These are phyloP conservation scores for Melanostoma scalare DNA, from an alignment of 2,888 invertebrate species.

Conservation along the genomic window DNA sequence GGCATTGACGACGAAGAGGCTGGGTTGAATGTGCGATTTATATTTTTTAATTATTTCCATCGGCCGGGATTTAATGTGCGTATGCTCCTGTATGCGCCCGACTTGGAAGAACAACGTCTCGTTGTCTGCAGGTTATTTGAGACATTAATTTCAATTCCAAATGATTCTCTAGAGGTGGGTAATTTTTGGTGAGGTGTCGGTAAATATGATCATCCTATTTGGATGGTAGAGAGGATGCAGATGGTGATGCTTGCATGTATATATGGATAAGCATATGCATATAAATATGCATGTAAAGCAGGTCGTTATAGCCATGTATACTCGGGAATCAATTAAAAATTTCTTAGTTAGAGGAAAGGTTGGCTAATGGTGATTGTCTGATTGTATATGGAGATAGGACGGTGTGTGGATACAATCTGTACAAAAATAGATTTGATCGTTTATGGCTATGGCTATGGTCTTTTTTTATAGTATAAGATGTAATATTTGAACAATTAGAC, in stretches of 20 bases:
- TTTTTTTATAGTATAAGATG: too few species aligned
- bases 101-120: not conserved
- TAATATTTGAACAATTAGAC: too few species aligned
- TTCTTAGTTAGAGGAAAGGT: conserved; percentile 31
- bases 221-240: conserved; percentile 32
- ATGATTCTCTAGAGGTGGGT: conserved; percentile 67
- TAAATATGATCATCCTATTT: conserved; percentile 70
- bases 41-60: conserved; percentile 73
- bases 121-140: conserved; percentile 68
- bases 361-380: conserved; percentile 42
- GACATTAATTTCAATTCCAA: conserved; percentile 72
- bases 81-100: conserved; percentile 60
- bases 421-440: too few species aligned
- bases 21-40: conserved; percentile 71
- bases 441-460: too few species aligned
- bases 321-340: conserved; percentile 60
- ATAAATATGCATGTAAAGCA: conserved; percentile 20
- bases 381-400: conserved; percentile 30
- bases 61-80: conserved; percentile 59
- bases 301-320: conserved; percentile 42
- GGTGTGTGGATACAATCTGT: not conserved
- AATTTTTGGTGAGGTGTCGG: conserved; percentile 69
- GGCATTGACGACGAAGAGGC: conserved; percentile 60
- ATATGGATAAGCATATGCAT: conserved; percentile 4
- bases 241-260: conserved; percentile 31